Conservation (phyloP, 2,888 invertebrate genomes). For the Trichogramma dendrolimi region DNA sequence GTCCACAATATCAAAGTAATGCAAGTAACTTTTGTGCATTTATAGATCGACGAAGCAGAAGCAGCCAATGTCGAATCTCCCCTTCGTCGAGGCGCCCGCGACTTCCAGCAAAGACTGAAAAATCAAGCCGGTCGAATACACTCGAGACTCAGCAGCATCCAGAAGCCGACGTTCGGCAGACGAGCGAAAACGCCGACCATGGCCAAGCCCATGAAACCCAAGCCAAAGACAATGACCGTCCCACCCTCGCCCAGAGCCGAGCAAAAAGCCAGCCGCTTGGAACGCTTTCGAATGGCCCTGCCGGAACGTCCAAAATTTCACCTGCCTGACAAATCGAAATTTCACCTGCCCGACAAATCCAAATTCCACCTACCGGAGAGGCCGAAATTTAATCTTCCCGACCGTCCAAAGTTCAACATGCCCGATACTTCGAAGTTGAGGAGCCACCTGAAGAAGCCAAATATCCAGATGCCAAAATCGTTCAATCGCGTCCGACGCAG, state of each 20-base stretch:
- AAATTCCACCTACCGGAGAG: conserved; percentile 56
- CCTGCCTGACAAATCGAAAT: conserved; percentile 60
- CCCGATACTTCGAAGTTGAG: conserved; percentile 57
- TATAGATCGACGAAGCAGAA: conserved; percentile 26
- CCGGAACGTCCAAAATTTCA: conserved; percentile 43
- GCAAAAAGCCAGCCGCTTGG: conserved; percentile 50
- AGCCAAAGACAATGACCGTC: conserved; percentile 10
- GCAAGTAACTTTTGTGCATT: too few species aligned
- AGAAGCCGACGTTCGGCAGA: conserved; percentile 56
- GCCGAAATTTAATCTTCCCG: conserved; percentile 57
- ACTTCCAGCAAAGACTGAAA: conserved; percentile 57
- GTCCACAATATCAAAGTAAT: too few species aligned
- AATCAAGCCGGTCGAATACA: conserved; percentile 70
- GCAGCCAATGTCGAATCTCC: conserved; percentile 53
- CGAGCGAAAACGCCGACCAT: conserved; percentile 29
- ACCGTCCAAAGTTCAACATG: conserved; percentile 59
- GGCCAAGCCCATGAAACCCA: conserved; percentile 12
- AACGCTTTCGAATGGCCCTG: conserved; percentile 53
- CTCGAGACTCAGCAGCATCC: conserved; percentile 63
- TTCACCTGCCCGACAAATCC: conserved; percentile 51
- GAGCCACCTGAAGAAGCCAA: conserved; percentile 56
- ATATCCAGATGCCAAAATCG: conserved; percentile 51
- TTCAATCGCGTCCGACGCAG: conserved; percentile 25
- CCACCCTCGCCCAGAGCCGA: conserved; percentile 25
- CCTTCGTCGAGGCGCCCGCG: conserved; percentile 36